These are phyloP conservation scores for Ennomos fuscantarius DNA, from an alignment of 2,888 invertebrate genomes.

Conservation along the genomic window DNA sequence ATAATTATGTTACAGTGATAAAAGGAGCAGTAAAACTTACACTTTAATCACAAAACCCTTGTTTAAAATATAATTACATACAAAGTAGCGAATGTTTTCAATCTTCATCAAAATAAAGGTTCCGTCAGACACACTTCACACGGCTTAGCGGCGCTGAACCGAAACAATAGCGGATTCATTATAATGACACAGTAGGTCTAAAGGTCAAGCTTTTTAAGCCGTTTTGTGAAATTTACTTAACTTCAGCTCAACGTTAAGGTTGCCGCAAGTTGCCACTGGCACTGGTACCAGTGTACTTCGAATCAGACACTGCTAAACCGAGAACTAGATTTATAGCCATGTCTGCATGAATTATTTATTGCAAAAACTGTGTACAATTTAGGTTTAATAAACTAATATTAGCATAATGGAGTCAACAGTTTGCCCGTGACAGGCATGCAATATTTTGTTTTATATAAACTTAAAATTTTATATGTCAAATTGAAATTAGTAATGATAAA, in stretches of 20 bases:
- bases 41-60: not conserved
- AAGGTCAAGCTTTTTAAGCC: constrained; percentile 6
- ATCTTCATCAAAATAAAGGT: constrained; percentile 25
- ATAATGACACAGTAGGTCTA: constrained; percentile 6
- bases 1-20: not conserved
- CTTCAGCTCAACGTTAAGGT: not conserved
- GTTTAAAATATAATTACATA: constrained; percentile 2
- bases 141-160: constrained; percentile 34
- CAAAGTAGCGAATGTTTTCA: constrained; percentile 3
- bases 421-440: no score
- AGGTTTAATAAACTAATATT: no score
- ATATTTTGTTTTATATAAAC: no score
- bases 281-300: no score
- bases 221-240: constrained; percentile 4
- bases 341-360: no score
- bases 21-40: not conserved
- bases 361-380: no score
- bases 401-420: no score
- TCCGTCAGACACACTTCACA: constrained; percentile 41
- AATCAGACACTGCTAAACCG: no score
- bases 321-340: no score
- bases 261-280: not conserved
- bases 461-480: no score
- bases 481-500: no score
- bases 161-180: constrained; percentile 18